phyloP scores from a whole-genome alignment of 2,113 vertebrate species.

The Benitochromis conjunctus region DNA sequence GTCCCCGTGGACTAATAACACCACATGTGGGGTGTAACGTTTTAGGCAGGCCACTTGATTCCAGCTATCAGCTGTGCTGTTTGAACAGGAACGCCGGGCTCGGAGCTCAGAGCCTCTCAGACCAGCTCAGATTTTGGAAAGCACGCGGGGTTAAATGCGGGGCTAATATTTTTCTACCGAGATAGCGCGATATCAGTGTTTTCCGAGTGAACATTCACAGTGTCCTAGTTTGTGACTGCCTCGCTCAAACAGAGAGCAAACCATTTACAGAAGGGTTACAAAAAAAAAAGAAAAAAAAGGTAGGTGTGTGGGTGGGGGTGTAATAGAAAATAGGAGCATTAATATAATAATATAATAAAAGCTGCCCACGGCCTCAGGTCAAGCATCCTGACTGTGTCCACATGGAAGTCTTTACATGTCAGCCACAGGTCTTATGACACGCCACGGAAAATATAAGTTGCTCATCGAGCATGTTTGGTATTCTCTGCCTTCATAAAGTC shows the following conservation, averaged over 20 bases:
- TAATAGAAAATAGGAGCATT: neutral
- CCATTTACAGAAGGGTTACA: neutral
- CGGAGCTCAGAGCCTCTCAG: slow-evolving; percentile 1
- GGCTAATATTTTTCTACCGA: slow-evolving; percentile 21
- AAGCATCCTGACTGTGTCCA: neutral
- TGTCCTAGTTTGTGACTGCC: neutral
- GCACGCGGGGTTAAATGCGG: slow-evolving; percentile 6
- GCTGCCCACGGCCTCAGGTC: neutral
- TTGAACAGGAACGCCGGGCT: slow-evolving; percentile 12
- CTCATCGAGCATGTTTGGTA: neutral
- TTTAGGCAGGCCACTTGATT: neutral
- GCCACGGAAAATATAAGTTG: neutral
- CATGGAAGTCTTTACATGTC: neutral
- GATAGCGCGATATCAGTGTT: slow-evolving; percentile 34
- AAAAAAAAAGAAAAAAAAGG: neutral
- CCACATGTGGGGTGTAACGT: neutral
- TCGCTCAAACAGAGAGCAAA: neutral
- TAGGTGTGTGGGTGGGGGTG: neutral
- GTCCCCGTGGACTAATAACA: neutral
- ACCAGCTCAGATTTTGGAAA: slow-evolving; percentile 44
- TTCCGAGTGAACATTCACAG: neutral
- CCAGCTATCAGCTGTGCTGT: neutral
- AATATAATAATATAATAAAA: neutral
- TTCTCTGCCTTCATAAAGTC: neutral
- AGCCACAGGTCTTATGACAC: neutral